Base-by-base conservation (phyloP, 2,797 vertebrate species). In the Percopsis omiscomaycus region DNA sequence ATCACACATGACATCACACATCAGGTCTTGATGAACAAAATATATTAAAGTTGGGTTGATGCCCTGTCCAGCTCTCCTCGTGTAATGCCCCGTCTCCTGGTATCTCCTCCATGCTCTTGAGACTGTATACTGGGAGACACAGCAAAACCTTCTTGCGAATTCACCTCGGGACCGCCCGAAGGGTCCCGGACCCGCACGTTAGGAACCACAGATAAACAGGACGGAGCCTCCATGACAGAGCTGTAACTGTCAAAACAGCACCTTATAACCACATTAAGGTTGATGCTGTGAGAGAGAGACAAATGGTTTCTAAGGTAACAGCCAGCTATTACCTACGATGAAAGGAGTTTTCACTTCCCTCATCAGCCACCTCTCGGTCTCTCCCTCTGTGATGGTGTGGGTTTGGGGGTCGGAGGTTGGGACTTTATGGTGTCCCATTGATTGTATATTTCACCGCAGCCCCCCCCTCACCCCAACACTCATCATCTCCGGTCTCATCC, bases 361-460 rank as follows among this genome's bases (percentile, higher is more conserved):
- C 28, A 27, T 68, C 58, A 50, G 29, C 2, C 27, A 3, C 13
- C 13, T 27, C 30, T 32, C 30, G 6, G 32, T 16, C 51, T 64
- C n/a, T 5, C 47, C n/a, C 29, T 10, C 30, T 4, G 30, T 42
- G 61, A 37, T 32, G 56, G 53, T 37, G 42, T 61, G 55, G 69
- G 73, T 71, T 71, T 68, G 4, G 52, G 66, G 84, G 84, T 89
- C 81, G 84, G 15, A 70, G 82, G 79, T 73, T 51, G 54, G 11
- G 61, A 71, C 79, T 89, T 79, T 66, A 75, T 88, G 76, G 65
- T 58, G 50, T 2, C 46, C 65, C 71, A 76, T 82, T 78, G 78
- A 73, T 69, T 72, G 61, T 71, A 75, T 69, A 83, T 81, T 78
- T 74, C 59, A 59, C 61, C 28, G 6, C 42, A 46, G 32, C 27